Evolutionary conservation across 92 coral and sea anemone species (phyloP).

Genomic region (Galaxea fascicularis): DNA sequence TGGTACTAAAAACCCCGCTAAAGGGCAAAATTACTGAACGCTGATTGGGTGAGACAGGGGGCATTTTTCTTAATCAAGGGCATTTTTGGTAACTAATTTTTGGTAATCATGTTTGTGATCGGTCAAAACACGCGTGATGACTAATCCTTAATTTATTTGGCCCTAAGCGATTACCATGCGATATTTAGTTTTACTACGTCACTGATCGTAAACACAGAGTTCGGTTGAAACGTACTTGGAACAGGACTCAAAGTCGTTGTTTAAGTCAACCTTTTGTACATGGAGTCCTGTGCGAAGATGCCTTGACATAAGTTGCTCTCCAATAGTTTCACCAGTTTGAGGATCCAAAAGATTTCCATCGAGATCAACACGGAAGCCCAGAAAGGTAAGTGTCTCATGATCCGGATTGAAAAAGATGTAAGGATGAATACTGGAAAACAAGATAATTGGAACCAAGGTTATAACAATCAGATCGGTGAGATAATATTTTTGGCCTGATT

Average conservation of each 20-base stretch:
- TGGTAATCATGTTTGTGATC: too few species aligned
- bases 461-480: background rate
- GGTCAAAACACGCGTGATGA: too few species aligned
- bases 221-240: slow-evolving; percentile 21
- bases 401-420: slow-evolving; percentile 88
- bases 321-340: slow-evolving; percentile 47
- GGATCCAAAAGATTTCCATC: slow-evolving; percentile 86
- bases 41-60: too few species aligned
- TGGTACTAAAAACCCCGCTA: too few species aligned
- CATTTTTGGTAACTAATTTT: too few species aligned
- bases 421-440: slow-evolving; percentile 79
- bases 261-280: slow-evolving; percentile 76
- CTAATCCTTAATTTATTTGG: too few species aligned
- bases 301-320: slow-evolving; percentile 58
- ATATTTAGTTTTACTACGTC: background rate
- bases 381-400: slow-evolving; percentile 78
- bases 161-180: too few species aligned
- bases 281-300: slow-evolving; percentile 77
- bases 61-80: too few species aligned
- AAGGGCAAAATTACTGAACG: too few species aligned
- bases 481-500: too few species aligned
- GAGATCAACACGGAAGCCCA: slow-evolving; percentile 81
- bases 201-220: background rate
- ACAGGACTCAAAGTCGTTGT: slow-evolving; percentile 63
- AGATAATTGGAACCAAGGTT: background rate